Base-by-base conservation (phyloP, 2,888 invertebrate genomes). In the Ethmia dodecea region DNA sequence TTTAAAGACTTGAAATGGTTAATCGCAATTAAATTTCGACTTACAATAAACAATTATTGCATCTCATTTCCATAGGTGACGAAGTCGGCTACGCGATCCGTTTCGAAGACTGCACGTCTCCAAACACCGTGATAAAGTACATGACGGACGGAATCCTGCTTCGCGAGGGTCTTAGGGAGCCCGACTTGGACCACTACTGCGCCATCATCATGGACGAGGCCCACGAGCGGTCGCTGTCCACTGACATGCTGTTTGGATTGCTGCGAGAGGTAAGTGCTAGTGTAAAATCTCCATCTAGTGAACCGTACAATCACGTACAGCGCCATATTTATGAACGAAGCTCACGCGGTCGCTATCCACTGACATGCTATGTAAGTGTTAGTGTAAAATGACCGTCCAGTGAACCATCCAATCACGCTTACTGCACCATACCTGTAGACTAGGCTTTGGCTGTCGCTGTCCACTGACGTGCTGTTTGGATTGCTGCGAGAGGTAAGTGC, bases 161-260 rank as follows among this genome's bases (percentile, higher is more conserved):
- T 13, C 89, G 99, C 40, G 99, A 99, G 74, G 99, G 98, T 33
- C 88, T 99, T 11, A 87, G 98, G 1, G 99, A 99, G 65, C 93
- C 98, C 0, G 99, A 99, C 76, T 86, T 99, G 46, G 99, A 99
- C 74, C 91, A 97, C 66, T 99, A 99, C 86, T 95, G 97, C 62
- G 98, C 96, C 0, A 89, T 99, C 52, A 99, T 99, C 52, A 99
- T 99, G 99, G 99, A 99, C 77, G 99, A 99, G 86, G 99, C 99
- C 40, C 99, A 99, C 80, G 99, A 99, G 79, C 87, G 99, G 1
- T 98, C 98, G 0, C 89, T 99, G 3, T 98, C 96, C 42, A 99
- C 99, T 0, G 99, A 99, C 70, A 99, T 99, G 33, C 89, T 99
- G 25, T 99, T 99, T 71, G 99, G 99, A 5, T 78, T 99, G 45